Percentiles rank a stretch among this genome's conserved stretches.
Evolutionary conservation across 2,113 vertebrate species (phyloP).

Genomic region (Columba livia): DNA sequence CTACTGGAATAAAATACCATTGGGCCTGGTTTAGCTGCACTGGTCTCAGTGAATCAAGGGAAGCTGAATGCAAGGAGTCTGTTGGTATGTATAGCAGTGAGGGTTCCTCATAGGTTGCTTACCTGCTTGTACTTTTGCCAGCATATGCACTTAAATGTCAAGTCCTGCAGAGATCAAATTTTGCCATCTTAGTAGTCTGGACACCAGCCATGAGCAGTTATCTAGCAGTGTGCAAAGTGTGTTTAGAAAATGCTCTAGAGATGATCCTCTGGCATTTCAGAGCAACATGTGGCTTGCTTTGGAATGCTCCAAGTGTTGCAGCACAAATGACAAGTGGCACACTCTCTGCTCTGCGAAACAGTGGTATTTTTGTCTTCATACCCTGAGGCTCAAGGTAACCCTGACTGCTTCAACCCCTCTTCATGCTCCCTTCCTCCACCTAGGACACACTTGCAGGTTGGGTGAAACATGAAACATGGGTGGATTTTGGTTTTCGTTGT

Average conservation of each 20-base stretch:
- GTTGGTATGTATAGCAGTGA: background rate
- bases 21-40: background rate
- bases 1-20: background rate
- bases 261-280: background rate
- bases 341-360: background rate
- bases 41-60: background rate
- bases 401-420: background rate
- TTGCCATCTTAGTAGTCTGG: background rate
- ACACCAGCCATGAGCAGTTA: background rate
- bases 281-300: background rate
- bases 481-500: fast-evolving
- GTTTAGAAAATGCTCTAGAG: background rate
- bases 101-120: background rate
- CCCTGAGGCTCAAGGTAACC: background rate
- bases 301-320: background rate
- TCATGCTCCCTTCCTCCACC: background rate
- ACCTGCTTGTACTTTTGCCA: background rate
- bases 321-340: background rate
- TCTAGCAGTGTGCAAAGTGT: background rate
- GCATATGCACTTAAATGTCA: background rate
- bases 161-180: background rate
- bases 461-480: background rate
- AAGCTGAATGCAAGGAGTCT: background rate
- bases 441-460: background rate
- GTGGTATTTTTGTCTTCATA: background rate